Evolutionary conservation across 2,113 vertebrate species (phyloP), one percentile per base, ranked within the genome.

Genomic region (Sclerurus mexicanus): DNA sequence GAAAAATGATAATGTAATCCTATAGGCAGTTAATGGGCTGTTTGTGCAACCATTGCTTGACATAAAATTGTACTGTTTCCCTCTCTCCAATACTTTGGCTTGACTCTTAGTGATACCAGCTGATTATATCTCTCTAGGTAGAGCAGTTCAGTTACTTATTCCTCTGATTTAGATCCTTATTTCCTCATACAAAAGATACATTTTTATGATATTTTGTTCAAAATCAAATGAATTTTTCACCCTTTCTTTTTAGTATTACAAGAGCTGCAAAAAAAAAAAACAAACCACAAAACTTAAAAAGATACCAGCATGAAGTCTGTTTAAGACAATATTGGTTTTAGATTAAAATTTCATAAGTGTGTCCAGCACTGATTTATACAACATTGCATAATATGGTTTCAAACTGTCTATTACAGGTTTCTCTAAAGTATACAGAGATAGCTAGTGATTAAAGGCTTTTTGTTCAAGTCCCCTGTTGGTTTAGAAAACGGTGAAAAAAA

Each of bases 241-340:
- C 42, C 63, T 76, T 16, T 83, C 63, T 94, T 94, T 82, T 73
- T 87, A 85, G 73, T 42, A 56, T 89, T 89, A 83, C 35, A 79
- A 85, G 10, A 82, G 0, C 31, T 87, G 63, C 72, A 94, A 80
- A 67, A 71, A 85, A 80, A 92, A 83, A 52, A n/a, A n/a, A n/a
- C n/a, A n/a, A n/a, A n/a, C n/a, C n/a, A n/a, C n/a, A n/a, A n/a
- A n/a, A 67, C 59, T 95, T 95, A 28, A 80, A 85, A 96, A 90
- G 55, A 39, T 83, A 93, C 13, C 91, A 94, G 71, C 91, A 63
- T 86, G 91, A 91, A 81, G 63, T 73, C 88, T 79, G 33, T 67
- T 89, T 69, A 91, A 95, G 89, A 84, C 74, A 95, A 95, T 93
- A 93, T 90, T 95, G 47, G 31, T 7, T 93, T 97, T 93, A 90